Evolutionary conservation across 2,888 invertebrate genomes (phyloP).

Genomic region (Philhelius pedissequus): DNA sequence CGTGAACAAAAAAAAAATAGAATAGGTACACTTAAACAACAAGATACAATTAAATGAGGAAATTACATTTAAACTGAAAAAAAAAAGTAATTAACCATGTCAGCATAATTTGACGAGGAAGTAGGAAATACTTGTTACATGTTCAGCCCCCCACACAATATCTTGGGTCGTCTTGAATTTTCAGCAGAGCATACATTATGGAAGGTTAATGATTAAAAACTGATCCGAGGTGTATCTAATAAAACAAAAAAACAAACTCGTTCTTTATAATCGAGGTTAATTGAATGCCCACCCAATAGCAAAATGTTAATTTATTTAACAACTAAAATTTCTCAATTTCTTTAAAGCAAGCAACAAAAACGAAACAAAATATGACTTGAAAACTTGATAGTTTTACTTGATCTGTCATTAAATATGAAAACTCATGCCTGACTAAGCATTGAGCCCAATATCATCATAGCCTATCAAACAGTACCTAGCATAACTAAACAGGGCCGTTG

Average conservation of each 20-base stretch:
- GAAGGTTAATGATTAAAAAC: neutral
- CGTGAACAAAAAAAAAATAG: conserved; percentile 1
- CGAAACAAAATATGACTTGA: neutral
- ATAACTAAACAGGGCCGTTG: neutral
- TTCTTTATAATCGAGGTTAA: neutral
- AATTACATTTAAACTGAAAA: conserved; percentile 18
- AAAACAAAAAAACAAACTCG: conserved; percentile 9
- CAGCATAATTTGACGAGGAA: conserved; percentile 27
- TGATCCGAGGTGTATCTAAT: neutral
- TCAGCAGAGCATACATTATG: conserved; percentile 21
- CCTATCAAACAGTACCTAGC: neutral
- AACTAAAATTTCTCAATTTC: neutral
- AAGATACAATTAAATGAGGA: conserved; percentile 18
- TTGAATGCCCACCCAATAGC: neutral
- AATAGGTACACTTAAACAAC: neutral
- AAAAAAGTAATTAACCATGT: conserved; percentile 32
- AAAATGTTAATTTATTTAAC: neutral
- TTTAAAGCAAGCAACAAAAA: neutral
- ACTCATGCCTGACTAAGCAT: conserved; percentile 21
- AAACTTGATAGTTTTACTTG: conserved; percentile 46
- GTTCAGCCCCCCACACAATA: neutral
- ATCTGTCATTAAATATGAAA: conserved; percentile 45
- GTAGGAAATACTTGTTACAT: conserved; percentile 17
- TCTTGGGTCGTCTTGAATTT: neutral
- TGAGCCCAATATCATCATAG: conserved; percentile 42